These are phyloP conservation scores for Maniola hyperantus DNA, from an alignment of 2,888 invertebrate genomes.

Conservation along the genomic window DNA sequence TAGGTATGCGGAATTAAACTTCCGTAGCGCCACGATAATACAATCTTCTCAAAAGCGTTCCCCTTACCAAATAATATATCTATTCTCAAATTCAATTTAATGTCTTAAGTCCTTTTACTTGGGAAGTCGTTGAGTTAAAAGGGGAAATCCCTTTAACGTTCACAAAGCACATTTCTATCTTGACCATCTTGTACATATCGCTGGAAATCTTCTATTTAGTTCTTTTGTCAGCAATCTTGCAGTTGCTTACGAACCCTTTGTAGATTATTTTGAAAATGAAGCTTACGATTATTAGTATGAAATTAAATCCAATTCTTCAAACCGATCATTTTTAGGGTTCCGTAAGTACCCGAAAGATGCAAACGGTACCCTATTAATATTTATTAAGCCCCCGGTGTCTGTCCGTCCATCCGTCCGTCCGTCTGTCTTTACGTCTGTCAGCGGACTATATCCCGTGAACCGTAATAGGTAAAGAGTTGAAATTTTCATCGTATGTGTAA, in stretches of 20 bases:
- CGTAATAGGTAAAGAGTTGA: no score
- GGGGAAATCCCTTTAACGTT: slow-evolving; percentile 57
- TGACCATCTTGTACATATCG: slow-evolving; percentile 60
- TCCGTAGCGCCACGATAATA: background rate
- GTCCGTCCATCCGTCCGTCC: no score
- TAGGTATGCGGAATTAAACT: background rate
- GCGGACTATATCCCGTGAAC: no score
- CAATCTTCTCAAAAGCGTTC: background rate
- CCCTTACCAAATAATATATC: slow-evolving; percentile 28
- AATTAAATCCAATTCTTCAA: background rate
- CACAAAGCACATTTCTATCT: slow-evolving; percentile 61
- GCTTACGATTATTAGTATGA: slow-evolving; percentile 22
- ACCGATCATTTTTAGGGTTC: slow-evolving; percentile 10
- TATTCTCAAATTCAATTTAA: slow-evolving; percentile 37
- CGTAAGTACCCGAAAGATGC: no score
- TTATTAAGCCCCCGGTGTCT: no score
- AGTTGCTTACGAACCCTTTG: slow-evolving; percentile 54
- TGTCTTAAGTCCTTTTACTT: slow-evolving; percentile 44
- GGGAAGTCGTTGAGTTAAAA: slow-evolving; percentile 52
- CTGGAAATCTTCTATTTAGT: slow-evolving; percentile 53
- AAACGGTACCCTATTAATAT: no score
- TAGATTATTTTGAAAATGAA: slow-evolving; percentile 58
- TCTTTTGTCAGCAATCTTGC: slow-evolving; percentile 65
- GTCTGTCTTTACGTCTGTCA: no score
- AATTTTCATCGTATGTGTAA: no score